Base-by-base conservation (phyloP, 2,888 invertebrate species). In the Agriotes lineatus region DNA sequence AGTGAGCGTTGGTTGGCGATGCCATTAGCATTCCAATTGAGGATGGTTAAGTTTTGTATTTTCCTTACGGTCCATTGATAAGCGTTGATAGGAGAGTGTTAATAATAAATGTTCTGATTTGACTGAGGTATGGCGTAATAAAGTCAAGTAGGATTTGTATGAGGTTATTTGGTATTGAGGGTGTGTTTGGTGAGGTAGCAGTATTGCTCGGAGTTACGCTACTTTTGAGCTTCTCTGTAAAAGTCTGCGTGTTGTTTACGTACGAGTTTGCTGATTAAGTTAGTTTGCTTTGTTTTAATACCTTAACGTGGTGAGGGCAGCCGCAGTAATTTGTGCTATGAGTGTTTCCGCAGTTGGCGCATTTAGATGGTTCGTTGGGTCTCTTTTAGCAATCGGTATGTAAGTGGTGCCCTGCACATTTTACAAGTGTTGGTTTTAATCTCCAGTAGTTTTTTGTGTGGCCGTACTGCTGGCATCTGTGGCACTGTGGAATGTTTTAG, bases 341-440 rank as follows among this genome's bases (percentile, higher is more conserved):
- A 0, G 71, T 72, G 0, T 71, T 76, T n/a, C 70, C 74, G 74
- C 85, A 85, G 68, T 85, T 85, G 1, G 82, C 84, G n/a, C n/a
- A n/a, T n/a, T n/a, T n/a, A n/a, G n/a, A n/a, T n/a, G n/a, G n/a
- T n/a, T n/a, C n/a, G n/a, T n/a, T n/a, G n/a, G n/a, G n/a, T n/a
- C n/a, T n/a, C n/a, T n/a, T n/a, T n/a, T n/a, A n/a, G n/a, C n/a
- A n/a, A n/a, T n/a, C n/a, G n/a, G n/a, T n/a, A n/a, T n/a, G n/a
- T n/a, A n/a, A n/a, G n/a, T n/a, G n/a, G n/a, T n/a, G n/a, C n/a
- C n/a, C n/a, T n/a, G n/a, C n/a, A n/a, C n/a, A n/a, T n/a, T n/a
- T n/a, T n/a, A 85, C 83, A 76, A 85, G 85, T 52, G 77, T 82
- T 2, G 81, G 45, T n/a, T 71, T 44, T 1, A 82, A 83, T n/a